Evolutionary conservation across 2,113 vertebrate species (phyloP).

Genomic region (Sisor rabdophorus): DNA sequence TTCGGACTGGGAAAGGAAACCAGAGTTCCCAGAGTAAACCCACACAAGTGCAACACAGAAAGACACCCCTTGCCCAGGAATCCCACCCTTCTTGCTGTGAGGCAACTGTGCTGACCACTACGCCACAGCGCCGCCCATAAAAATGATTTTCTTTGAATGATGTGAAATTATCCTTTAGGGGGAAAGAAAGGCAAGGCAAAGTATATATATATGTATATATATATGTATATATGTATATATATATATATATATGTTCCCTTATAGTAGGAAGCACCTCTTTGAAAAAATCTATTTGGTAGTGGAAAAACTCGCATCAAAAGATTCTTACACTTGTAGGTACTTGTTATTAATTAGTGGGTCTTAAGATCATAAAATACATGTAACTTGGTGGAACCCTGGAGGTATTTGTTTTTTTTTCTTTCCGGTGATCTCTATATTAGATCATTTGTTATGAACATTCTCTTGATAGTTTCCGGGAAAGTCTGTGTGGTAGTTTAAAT

Average conservation of each 20-base stretch:
- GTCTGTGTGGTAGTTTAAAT: no score
- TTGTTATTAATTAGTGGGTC: neutral
- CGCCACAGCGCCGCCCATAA: no score
- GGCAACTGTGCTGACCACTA: no score
- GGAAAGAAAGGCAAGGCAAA: neutral
- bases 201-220: no score
- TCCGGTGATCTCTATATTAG: neutral
- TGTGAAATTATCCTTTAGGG: neutral
- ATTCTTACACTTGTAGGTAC: neutral
- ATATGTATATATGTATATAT: no score
- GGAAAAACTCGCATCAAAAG: neutral
- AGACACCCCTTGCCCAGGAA: no score
- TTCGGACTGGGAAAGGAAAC: no score
- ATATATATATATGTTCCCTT: neutral
- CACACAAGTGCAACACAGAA: no score
- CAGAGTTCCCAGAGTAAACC: no score
- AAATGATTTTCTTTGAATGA: neutral
- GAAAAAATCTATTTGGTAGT: neutral
- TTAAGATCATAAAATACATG: neutral
- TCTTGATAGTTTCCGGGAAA: neutral
- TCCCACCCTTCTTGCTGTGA: no score
- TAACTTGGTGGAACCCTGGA: neutral
- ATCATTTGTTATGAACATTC: neutral
- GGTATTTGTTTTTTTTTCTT: constrained; percentile 1
- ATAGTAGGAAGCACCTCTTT: neutral